Percentiles rank a stretch among this genome's conserved stretches.
These are phyloP conservation scores for Andrena dorsata DNA, from an alignment of 2,888 invertebrate genomes.

Conservation along the genomic window DNA sequence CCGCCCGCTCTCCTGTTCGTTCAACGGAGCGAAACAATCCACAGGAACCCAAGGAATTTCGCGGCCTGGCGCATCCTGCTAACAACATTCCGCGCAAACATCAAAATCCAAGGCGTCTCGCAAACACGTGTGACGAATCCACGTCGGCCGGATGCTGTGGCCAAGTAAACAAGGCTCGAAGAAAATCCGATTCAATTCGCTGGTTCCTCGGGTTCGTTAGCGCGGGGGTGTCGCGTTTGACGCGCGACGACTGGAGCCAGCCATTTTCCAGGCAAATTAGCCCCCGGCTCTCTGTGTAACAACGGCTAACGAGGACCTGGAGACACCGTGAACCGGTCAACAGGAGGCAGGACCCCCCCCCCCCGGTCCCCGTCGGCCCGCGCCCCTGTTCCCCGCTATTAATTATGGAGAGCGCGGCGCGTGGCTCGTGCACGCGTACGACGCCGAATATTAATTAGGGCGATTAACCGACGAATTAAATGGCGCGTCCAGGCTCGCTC, in stretches of 20 bases:
- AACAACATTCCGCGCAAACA: conserved; percentile 19
- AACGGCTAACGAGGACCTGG: conserved; percentile 71
- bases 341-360: not conserved
- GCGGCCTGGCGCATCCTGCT: not conserved
- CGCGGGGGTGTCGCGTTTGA: conserved; percentile 46
- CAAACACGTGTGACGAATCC: conserved; percentile 28
- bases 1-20: not conserved
- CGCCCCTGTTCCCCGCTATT: conserved; percentile 73
- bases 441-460: conserved; percentile 79
- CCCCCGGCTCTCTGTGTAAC: conserved; percentile 55
- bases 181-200: conserved; percentile 47
- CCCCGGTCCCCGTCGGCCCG: not conserved
- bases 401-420: conserved; percentile 76
- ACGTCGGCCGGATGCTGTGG: not conserved
- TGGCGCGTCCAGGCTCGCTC: conserved; percentile 55
- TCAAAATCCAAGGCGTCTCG: conserved; percentile 31
- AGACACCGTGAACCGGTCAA: conserved; percentile 43
- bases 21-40: not conserved
- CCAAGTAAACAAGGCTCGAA: conserved; percentile 29
- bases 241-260: conserved; percentile 18
- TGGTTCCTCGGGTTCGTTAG: conserved; percentile 57
- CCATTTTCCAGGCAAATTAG: conserved; percentile 65
- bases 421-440: conserved; percentile 27
- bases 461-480: conserved; percentile 82
- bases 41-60: conserved; percentile 18